phyloP scores from a whole-genome alignment of 64 coral and sea anemone species.

The Platygyra sinensis region DNA sequence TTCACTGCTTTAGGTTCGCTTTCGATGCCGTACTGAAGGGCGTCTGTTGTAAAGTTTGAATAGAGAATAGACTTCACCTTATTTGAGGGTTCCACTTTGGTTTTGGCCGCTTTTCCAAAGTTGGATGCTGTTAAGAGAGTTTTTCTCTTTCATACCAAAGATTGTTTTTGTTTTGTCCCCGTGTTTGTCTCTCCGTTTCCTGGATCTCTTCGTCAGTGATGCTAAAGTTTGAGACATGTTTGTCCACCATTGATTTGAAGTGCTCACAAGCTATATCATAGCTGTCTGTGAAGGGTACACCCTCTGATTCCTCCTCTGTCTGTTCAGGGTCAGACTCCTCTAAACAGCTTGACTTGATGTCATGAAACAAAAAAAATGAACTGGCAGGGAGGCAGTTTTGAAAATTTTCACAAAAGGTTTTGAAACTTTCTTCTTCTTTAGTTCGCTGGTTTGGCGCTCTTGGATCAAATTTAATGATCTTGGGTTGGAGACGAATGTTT shows the following conservation, averaged over 20 bases:
- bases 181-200: slow-evolving; percentile 31
- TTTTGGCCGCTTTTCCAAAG: slow-evolving; percentile 26
- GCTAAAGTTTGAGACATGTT: slow-evolving; percentile 44
- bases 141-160: slow-evolving; percentile 54
- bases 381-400: slow-evolving; percentile 51
- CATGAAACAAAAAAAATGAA: slow-evolving; percentile 61
- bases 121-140: slow-evolving; percentile 54
- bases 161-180: slow-evolving; percentile 57
- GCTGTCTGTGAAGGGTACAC: slow-evolving; percentile 41
- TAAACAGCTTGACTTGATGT: slow-evolving; percentile 19
- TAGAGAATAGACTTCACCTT: slow-evolving; percentile 62
- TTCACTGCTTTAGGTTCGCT: slow-evolving; percentile 24
- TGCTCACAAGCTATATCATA: slow-evolving; percentile 65
- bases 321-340: slow-evolving; percentile 28
- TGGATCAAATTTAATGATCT: slow-evolving; percentile 63
- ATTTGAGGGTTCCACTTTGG: background rate
- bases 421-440: slow-evolving; percentile 18
- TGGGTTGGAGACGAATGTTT: slow-evolving; percentile 17
- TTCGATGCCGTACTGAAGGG: slow-evolving; percentile 23
- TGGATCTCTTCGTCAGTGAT: slow-evolving; percentile 55
- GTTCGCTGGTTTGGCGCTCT: slow-evolving; percentile 26
- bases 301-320: slow-evolving; percentile 1
- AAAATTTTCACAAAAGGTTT: slow-evolving; percentile 34
- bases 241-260: slow-evolving; percentile 66
- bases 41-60: slow-evolving; percentile 43